Conservation (phyloP, 2,888 invertebrate species). For the Phyllotreta cruciferae region DNA sequence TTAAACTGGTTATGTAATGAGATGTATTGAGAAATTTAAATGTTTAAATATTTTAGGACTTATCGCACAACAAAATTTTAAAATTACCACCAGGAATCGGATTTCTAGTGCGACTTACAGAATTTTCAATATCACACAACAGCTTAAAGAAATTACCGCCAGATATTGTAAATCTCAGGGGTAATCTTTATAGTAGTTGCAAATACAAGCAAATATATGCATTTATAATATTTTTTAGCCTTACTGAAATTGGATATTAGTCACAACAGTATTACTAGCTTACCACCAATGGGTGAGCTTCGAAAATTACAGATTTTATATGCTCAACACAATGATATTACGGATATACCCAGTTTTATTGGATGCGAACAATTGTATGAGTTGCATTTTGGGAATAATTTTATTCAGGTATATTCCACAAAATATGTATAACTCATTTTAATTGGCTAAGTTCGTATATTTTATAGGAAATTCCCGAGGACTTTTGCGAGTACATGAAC, state of each 20-base stretch:
- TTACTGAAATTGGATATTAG: conserved; percentile 77
- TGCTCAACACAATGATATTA: conserved; percentile 83
- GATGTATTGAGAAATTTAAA: neutral
- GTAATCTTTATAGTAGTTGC: conserved; percentile 59
- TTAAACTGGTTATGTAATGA: neutral
- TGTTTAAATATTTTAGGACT: conserved; percentile 67
- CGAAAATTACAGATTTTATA: conserved; percentile 78
- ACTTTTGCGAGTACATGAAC: conserved; percentile 75
- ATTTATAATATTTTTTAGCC: conserved; percentile 59
- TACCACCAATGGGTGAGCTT: conserved; percentile 76
- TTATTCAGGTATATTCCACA: conserved; percentile 67
- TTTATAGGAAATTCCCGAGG: conserved; percentile 72
- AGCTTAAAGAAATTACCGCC: conserved; percentile 76
- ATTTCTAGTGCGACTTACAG: conserved; percentile 78
- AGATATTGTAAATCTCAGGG: conserved; percentile 82
- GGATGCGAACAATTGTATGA: conserved; percentile 80
- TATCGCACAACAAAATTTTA: conserved; percentile 78
- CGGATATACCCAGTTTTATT: conserved; percentile 75
- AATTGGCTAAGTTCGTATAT: conserved; percentile 2
- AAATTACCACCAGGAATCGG: conserved; percentile 82
- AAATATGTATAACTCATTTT: conserved; percentile 1
- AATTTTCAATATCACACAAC: conserved; percentile 78
- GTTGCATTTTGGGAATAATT: conserved; percentile 84
- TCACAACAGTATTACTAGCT: conserved; percentile 71
- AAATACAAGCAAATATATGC: neutral